Evolutionary conservation across 2,113 vertebrate genomes (phyloP), one percentile per base, ranked within the genome.

Genomic region (Chascanopsetta lugubris): DNA sequence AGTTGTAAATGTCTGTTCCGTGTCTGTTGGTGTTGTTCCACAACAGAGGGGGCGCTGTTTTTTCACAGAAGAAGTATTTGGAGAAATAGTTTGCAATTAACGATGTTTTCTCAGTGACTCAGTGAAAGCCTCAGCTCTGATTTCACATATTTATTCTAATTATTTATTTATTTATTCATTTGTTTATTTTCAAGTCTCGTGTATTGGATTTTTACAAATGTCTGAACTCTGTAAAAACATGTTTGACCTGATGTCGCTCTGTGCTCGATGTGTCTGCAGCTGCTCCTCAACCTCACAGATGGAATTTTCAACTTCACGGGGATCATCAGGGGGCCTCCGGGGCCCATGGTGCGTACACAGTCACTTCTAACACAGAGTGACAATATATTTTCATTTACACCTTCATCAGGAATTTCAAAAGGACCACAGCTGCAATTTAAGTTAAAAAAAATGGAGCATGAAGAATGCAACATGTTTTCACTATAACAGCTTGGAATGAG

Each of bases 241-340:
- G n/a, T 9, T 22, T 5, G 25, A 17, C 38, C 4, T 6, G 6
- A 11, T 10, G 15, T 20, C 12, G 40, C 9, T 36, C 8, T 18
- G 30, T 27, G 6, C 48, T 11, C 49, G 8, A 46, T 87, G 17
- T 61, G 7, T 51, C 85, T 69, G 2, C 84, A 97, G 95, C 74
- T 94, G 24, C 81, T 94, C 38, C 64, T 92, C 60, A 96, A 95
- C 50, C 72, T 87, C 24, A 94, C 94, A 11, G 76, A 89, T 0
- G 90, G 90, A 46, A 68, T 86, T 51, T 72, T 92, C 76, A 96
- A 94, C 82, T 72, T 94, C 49, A 90, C 94, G 0, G 89, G 84
- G 79, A 81, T 94, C 74, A 81, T 94, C 74, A 89, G 92, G 72
- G 92, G 93, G 87, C 87, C 92, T 2, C 25, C 85, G 4, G 94